Base-by-base conservation (phyloP, 2,888 invertebrate species). In the Pogonocherus hispidulus region DNA sequence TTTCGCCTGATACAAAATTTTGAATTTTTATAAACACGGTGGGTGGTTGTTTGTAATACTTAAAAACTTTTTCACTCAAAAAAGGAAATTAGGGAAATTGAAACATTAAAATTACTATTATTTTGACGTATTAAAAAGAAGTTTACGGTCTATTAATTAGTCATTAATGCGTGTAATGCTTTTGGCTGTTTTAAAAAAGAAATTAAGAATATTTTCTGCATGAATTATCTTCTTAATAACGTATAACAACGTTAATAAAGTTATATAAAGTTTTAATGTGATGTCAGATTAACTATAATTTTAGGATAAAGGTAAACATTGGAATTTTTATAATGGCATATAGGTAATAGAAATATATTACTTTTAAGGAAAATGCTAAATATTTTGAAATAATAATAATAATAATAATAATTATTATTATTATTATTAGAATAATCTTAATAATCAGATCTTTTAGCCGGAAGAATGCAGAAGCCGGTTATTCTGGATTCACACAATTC, bases 91-190 rank as follows among this genome's bases (percentile, higher is more conserved):
- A 22, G 11, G 23, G 23, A 49, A 54, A 23, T 32, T 16, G 35
- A 54, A 18, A 19, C 54, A 20, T 56, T 56, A 41, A 56, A 41
- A 52, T 23, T 22, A 8, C 19, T 49, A 19, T 52, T 52, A 52
- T n/a, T 52, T 9, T 16, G 23, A 52, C 14, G 16, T 52, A 22
- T 22, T 23, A 22, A 52, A 52, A 44, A 57, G 44, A 41, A 57
- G 44, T 46, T 57, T 52, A 57, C 44, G 57, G 57, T 57, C 57
- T 23, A 57, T 57, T 57, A 57, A 41, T 57, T 57, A 44, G 14
- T 22, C 57, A 57, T 46, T 22, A 57, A 46, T 57, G 57, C 57
- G 57, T 57, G 57, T 57, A 57, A 57, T 57, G 46, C 44, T 22
- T 44, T 23, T 27, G 23, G 16, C 16, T 57, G 11, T 27, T 32